Percentiles rank a stretch among this genome's conserved stretches.
phyloP scores from a whole-genome alignment of 2,888 invertebrate species.

The Diplazon laetatorius region DNA sequence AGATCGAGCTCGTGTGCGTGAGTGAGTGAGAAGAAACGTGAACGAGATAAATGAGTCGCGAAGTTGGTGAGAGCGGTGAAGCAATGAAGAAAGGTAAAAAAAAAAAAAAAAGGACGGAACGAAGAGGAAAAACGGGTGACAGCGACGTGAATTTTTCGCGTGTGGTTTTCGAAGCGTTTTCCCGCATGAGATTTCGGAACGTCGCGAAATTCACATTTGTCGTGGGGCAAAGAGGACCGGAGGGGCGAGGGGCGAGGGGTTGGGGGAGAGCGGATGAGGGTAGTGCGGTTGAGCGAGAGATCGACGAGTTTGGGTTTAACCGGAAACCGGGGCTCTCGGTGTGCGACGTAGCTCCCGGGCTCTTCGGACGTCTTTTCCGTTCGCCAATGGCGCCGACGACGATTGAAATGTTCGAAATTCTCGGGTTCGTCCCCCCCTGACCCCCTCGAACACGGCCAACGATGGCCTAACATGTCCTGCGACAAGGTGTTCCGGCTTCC shows the following conservation, averaged over 20 bases:
- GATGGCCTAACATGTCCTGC: neutral
- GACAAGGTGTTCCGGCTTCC: conserved; percentile 12
- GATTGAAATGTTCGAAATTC: conserved; percentile 55
- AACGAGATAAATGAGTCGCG: conserved; percentile 26
- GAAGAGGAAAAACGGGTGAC: no score
- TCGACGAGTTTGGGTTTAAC: neutral
- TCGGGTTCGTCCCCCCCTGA: no score
- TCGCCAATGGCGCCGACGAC: conserved; percentile 17
- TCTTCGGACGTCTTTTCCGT: no score
- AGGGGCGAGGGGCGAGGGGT: no score
- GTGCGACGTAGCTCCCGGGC: neutral
- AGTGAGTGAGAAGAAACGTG: no score
- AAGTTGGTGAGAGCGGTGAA: conserved; percentile 3
- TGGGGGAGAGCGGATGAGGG: neutral
- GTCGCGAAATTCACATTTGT: conserved; percentile 61
- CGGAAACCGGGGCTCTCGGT: neutral
- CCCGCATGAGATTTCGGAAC: conserved; percentile 57
- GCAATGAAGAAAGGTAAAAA: neutral
- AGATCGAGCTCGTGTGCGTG: no score
- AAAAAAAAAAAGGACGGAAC: neutral
- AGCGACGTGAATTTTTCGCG: conserved; percentile 15
- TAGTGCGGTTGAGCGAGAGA: neutral
- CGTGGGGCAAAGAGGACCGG: no score
- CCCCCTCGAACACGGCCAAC: conserved; percentile 10
- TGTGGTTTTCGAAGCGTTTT: conserved; percentile 31